Conservation (phyloP, 2,113 vertebrate species). For the Australoheros scitulus region DNA sequence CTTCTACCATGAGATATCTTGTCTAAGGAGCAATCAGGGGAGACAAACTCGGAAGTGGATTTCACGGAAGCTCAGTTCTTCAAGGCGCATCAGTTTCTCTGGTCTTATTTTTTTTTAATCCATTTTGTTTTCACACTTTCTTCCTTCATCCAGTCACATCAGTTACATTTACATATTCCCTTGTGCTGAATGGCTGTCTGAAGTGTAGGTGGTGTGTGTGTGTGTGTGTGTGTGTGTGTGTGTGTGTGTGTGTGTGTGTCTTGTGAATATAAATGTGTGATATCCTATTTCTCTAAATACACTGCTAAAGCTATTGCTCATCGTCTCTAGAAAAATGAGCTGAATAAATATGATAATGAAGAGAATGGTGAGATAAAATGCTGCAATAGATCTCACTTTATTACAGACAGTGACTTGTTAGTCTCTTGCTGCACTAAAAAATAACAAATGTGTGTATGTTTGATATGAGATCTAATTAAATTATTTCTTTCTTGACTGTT, state of each 20-base stretch:
- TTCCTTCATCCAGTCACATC: slow-evolving; percentile 38
- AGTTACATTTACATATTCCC: slow-evolving; percentile 53
- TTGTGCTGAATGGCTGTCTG: slow-evolving; percentile 18
- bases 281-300: slow-evolving; percentile 26
- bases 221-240: slow-evolving; percentile 6
- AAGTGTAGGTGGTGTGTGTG: slow-evolving; percentile 48
- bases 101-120: slow-evolving; percentile 6
- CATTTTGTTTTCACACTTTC: slow-evolving; percentile 40
- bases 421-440: slow-evolving; percentile 11
- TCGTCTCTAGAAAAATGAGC: slow-evolving; percentile 32
- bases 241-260: neutral
- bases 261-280: slow-evolving; percentile 44
- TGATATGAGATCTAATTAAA: slow-evolving; percentile 49
- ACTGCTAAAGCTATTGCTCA: neutral
- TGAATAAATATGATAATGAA: slow-evolving; percentile 41
- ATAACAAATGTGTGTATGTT: slow-evolving; percentile 12
- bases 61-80: slow-evolving; percentile 34
- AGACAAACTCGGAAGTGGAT: slow-evolving; percentile 27
- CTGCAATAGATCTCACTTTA: slow-evolving; percentile 29
- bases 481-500: slow-evolving; percentile 9
- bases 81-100: slow-evolving; percentile 17
- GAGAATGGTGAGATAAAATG: slow-evolving; percentile 28
- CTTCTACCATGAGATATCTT: slow-evolving; percentile 15
- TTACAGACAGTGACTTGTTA: slow-evolving; percentile 21
- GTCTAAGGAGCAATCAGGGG: slow-evolving; percentile 43